Conservation (phyloP, 2,797 vertebrate species). For the Eupleurogrammus muticus region DNA sequence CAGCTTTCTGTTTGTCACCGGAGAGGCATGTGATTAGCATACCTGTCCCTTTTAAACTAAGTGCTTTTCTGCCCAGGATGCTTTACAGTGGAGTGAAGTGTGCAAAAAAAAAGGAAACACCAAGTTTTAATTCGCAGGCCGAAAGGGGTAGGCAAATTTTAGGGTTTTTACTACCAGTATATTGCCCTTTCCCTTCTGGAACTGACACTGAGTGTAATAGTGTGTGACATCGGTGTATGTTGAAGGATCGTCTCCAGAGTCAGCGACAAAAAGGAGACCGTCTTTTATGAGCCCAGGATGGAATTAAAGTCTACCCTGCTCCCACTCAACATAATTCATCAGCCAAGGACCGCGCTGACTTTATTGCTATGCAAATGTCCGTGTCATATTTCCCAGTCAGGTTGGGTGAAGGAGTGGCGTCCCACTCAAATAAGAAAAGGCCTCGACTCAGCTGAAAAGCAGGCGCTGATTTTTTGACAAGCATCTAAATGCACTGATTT, state of each 20-base stretch:
- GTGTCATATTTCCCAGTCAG: conserved; percentile 63
- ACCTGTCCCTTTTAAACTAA: conserved; percentile 26
- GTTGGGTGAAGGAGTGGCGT: conserved; percentile 45
- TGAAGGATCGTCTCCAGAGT: conserved; percentile 53
- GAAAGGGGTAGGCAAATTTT: conserved; percentile 36
- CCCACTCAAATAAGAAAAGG: conserved; percentile 34
- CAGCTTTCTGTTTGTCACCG: conserved; percentile 65
- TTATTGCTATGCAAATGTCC: conserved; percentile 78
- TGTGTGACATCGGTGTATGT: conserved; percentile 42
- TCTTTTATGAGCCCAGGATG: conserved; percentile 62
- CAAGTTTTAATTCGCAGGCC: conserved; percentile 18
- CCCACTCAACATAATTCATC: conserved; percentile 62
- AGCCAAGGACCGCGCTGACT: conserved; percentile 59
- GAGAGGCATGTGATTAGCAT: conserved; percentile 62
- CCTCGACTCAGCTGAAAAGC: conserved; percentile 51
- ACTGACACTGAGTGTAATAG: conserved; percentile 46
- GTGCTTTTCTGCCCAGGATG: conserved; percentile 11
- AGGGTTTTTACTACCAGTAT: conserved; percentile 26
- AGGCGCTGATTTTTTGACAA: conserved; percentile 49
- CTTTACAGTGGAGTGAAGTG: conserved; percentile 24
- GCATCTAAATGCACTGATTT: conserved; percentile 32
- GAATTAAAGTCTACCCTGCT: conserved; percentile 64
- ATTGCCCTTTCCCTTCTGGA: conserved; percentile 24
- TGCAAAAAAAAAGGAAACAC: neutral
- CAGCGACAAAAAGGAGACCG: conserved; percentile 61